Base-by-base conservation (phyloP, 2,888 invertebrate species). In the Actias luna region DNA sequence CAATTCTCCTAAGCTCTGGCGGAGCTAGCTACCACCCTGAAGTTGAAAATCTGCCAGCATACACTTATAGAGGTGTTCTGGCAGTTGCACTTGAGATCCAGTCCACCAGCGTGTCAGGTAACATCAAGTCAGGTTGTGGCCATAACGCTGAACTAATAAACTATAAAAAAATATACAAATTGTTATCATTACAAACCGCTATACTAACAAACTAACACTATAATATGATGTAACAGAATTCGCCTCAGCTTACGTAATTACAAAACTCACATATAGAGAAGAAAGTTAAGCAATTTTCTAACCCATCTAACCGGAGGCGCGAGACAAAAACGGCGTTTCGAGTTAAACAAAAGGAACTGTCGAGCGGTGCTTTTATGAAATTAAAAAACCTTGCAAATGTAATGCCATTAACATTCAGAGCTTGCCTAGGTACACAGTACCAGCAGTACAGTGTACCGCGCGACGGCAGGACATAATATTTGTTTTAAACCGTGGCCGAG, bases 361-460 rank as follows among this genome's bases (percentile, higher is more conserved):
- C 8, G 14, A 42, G 42, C 61, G 76, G 72, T 82, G 82, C 84
- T 87, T 88, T 89, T 87, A 89, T 87, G 87, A 87, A 90, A 90
- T 90, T 90, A 89, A 90, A n/a, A 90, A 90, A 88, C 83, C 80
- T 83, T 75, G 76, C 81, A 75, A 83, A 83, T 84, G 86, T 90
- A 92, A 91, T 89, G 84, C 87, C 90, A 92, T 92, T 92, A 90
- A 92, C 91, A 91, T 89, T 89, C 89, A 86, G 84, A 87, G 85
- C 82, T 86, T 78, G 79, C 58, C n/a, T n/a, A n/a, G n/a, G n/a
- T n/a, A n/a, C n/a, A n/a, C n/a, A n/a, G n/a, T n/a, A n/a, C n/a
- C n/a, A n/a, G n/a, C n/a, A n/a, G 61, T 62, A 62, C 61, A 42
- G 39, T 57, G 61, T 55, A 55, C 29, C 29, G 80, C 82, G 75